phyloP scores from a whole-genome alignment of 2,113 vertebrate species.

The Morone saxatilis region DNA sequence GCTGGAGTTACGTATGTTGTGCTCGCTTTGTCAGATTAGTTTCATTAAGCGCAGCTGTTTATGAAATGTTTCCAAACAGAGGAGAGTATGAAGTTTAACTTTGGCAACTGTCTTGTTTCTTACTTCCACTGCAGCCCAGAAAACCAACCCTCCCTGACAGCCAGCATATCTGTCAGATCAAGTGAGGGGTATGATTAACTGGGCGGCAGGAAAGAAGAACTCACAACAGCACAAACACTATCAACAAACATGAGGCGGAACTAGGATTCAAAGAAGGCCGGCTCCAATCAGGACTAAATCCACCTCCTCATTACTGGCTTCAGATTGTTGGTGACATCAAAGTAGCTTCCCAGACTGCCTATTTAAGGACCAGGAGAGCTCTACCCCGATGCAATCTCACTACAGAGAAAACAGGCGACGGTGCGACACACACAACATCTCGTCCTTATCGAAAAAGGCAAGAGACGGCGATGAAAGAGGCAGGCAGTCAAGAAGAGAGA shows the following conservation, averaged over 20 bases:
- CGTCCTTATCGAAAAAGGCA: slow-evolving; percentile 26
- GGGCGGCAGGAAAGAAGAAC: slow-evolving; percentile 2
- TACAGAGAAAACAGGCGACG: slow-evolving; percentile 5
- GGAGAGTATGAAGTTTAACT: background rate
- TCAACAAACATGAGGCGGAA: slow-evolving; percentile 39
- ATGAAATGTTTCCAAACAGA: slow-evolving; percentile 16
- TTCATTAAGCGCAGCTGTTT: slow-evolving; percentile 13
- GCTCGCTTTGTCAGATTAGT: background rate
- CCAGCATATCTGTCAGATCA: slow-evolving; percentile 4
- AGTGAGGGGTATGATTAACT: slow-evolving; percentile 21
- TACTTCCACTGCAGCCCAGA: background rate
- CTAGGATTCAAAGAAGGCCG: slow-evolving; percentile 27
- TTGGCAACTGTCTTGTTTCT: background rate
- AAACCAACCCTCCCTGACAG: background rate
- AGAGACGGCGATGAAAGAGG: slow-evolving; percentile 41
- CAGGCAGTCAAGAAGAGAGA: slow-evolving; percentile 21
- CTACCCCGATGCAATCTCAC: slow-evolving; percentile 35
- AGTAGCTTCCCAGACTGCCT: slow-evolving; percentile 41
- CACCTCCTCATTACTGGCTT: slow-evolving; percentile 51
- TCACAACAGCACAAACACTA: slow-evolving; percentile 11
- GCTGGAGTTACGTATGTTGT: background rate
- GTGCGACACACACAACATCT: background rate
- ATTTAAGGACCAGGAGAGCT: slow-evolving; percentile 25
- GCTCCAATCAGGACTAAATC: slow-evolving; percentile 44
- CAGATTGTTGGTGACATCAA: slow-evolving; percentile 65